phyloP scores from a whole-genome alignment of 2,113 vertebrate species.

The Eretmochelys imbricata region DNA sequence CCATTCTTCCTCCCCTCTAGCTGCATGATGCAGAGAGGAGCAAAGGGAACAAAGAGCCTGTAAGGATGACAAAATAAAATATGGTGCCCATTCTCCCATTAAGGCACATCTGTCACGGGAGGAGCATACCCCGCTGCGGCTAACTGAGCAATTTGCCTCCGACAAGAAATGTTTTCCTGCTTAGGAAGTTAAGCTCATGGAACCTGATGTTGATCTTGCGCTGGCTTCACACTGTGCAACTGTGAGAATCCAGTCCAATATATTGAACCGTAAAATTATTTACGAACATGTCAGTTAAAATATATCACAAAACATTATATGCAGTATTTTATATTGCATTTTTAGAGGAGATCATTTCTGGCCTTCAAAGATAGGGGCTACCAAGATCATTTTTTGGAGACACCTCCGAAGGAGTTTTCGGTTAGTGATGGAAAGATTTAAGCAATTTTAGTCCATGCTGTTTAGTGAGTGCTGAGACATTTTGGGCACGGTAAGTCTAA shows the following conservation, averaged over 20 bases:
- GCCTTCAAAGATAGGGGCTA: neutral
- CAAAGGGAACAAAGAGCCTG: neutral
- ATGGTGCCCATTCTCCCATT: neutral
- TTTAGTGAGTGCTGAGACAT: neutral
- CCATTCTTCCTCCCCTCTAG: neutral
- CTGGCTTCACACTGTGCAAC: neutral
- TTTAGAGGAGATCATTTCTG: neutral
- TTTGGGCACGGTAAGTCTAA: neutral
- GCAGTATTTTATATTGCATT: neutral
- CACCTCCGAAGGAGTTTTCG: neutral
- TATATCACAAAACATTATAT: neutral
- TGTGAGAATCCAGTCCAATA: neutral
- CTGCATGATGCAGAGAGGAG: neutral
- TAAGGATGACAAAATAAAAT: constrained; percentile 6
- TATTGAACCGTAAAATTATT: neutral
- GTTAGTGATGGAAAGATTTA: neutral
- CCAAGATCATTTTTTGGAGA: neutral
- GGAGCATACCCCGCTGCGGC: neutral
- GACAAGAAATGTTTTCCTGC: neutral
- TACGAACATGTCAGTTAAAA: neutral
- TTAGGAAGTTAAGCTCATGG: neutral
- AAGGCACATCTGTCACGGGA: neutral
- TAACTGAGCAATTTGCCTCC: neutral
- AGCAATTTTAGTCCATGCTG: neutral
- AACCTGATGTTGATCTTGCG: neutral